These are phyloP conservation scores for Drosophila bipectinata DNA, from an alignment of 1,140 invertebrate genomes.

Conservation along the genomic window DNA sequence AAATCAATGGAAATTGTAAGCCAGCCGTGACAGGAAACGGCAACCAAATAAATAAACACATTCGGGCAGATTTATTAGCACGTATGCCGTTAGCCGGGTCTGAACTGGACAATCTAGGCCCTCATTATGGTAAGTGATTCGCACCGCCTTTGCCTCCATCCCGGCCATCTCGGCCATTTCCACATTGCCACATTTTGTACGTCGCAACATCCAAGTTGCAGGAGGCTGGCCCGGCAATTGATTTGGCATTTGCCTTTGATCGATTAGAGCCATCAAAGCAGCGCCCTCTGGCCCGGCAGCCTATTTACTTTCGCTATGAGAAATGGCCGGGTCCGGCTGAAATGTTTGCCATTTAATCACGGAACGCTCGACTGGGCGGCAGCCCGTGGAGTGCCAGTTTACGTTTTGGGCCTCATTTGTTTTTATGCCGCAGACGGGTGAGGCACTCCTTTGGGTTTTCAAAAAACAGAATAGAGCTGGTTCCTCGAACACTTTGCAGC, in stretches of 20 bases:
- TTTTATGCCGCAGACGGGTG: conserved; percentile 39
- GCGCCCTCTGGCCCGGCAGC: conserved; percentile 31
- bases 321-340: conserved; percentile 42
- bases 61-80: conserved; percentile 67
- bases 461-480: neutral
- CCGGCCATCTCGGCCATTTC: conserved; percentile 40
- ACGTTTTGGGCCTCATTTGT: conserved; percentile 58
- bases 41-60: conserved; percentile 60
- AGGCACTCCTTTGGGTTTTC: neutral
- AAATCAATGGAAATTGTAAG: conserved; percentile 56
- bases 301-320: conserved; percentile 72
- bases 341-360: conserved; percentile 71
- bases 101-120: conserved; percentile 23
- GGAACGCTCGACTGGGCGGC: conserved; percentile 53
- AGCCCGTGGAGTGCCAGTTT: conserved; percentile 38
- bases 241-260: conserved; percentile 77
- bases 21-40: conserved; percentile 27
- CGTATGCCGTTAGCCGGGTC: conserved; percentile 29
- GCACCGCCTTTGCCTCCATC: conserved; percentile 8
- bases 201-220: conserved; percentile 26
- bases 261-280: conserved; percentile 72
- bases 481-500: neutral
- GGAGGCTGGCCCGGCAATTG: conserved; percentile 59
- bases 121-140: conserved; percentile 72
- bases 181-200: conserved; percentile 4